Evolutionary conservation across 1,140 invertebrate genomes (phyloP).

Genomic region (Catajapyx aquilonaris): DNA sequence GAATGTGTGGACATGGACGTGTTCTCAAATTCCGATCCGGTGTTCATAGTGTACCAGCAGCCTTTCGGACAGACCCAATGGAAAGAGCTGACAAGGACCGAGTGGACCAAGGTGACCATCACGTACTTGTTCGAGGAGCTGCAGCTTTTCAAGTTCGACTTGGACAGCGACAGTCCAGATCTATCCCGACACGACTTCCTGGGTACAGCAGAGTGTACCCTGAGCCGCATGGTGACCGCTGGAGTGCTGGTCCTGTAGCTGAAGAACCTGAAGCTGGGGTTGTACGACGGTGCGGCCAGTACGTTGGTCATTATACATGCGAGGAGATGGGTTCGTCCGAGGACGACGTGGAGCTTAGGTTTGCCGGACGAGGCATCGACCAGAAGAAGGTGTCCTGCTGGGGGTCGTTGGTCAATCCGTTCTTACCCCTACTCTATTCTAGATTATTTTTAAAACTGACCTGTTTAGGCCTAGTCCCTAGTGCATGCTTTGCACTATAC

Average conservation of each 20-base stretch:
- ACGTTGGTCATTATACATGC: slow-evolving; percentile 25
- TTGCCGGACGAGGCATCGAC: slow-evolving; percentile 20
- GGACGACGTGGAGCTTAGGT: slow-evolving; percentile 28
- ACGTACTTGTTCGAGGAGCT: slow-evolving; percentile 26
- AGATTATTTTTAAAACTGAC: too few relatives aligned
- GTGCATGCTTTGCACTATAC: too few relatives aligned
- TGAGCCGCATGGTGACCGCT: slow-evolving; percentile 26
- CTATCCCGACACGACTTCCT: slow-evolving; percentile 33
- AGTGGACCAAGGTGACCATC: slow-evolving; percentile 28
- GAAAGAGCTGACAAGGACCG: slow-evolving; percentile 33
- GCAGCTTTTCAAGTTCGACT: slow-evolving; percentile 28
- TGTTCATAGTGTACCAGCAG: slow-evolving; percentile 30
- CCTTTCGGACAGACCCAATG: slow-evolving; percentile 24
- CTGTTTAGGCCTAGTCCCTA: too few relatives aligned
- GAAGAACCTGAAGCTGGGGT: slow-evolving; percentile 7
- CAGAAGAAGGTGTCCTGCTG: too few relatives aligned
- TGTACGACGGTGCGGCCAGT: slow-evolving; percentile 14
- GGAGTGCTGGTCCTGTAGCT: too few relatives aligned
- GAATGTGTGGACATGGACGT: slow-evolving; percentile 34
- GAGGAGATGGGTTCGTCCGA: slow-evolving; percentile 28
- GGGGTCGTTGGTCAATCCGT: too few relatives aligned
- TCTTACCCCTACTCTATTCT: too few relatives aligned
- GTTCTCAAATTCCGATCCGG: slow-evolving; percentile 38
- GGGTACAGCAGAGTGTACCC: slow-evolving; percentile 26
- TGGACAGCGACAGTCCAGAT: slow-evolving; percentile 25